A percentile compares a stretch with the other conserved stretches of the same genome.
Conservation (phyloP, 2,113 vertebrate species). For the Paraplagusia blochii region DNA sequence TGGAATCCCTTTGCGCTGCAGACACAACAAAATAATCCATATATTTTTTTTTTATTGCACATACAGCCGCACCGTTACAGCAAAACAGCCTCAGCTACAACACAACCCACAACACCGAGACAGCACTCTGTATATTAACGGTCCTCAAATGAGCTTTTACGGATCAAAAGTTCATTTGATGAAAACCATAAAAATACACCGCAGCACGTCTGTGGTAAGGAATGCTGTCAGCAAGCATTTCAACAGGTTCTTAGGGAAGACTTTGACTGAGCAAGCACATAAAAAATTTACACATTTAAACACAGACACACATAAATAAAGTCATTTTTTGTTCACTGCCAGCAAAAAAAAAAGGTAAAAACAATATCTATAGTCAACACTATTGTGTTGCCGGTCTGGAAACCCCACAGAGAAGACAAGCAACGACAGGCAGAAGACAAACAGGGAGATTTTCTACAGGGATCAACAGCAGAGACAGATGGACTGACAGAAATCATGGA, state of each 20-base stretch:
- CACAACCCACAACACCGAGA: constrained; percentile 47
- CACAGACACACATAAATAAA: constrained; percentile 36
- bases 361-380: constrained; percentile 18
- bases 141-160: constrained; percentile 59
- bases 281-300: constrained; percentile 46
- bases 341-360: constrained; percentile 34
- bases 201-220: constrained; percentile 46
- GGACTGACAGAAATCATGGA: constrained; percentile 40
- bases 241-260: constrained; percentile 31
- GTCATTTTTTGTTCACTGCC: constrained; percentile 35
- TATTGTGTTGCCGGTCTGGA: constrained; percentile 34
- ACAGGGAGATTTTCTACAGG: constrained; percentile 41
- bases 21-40: constrained; percentile 28
- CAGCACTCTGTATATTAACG: constrained; percentile 32
- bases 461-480: constrained; percentile 46
- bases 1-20: constrained; percentile 94
- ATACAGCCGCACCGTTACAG: too few relatives aligned
- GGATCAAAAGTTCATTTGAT: constrained; percentile 59
- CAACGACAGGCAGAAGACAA: constrained; percentile 54
- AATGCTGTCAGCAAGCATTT: constrained; percentile 65
- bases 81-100: constrained; percentile 36
- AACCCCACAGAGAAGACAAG: constrained; percentile 39
- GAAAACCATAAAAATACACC: constrained; percentile 32
- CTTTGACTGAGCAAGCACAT: constrained; percentile 51
- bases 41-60: background rate